Evolutionary conservation across 2,888 invertebrate genomes (phyloP), one percentile per base, ranked within the genome.

Genomic region (Lysandra coridon): DNA sequence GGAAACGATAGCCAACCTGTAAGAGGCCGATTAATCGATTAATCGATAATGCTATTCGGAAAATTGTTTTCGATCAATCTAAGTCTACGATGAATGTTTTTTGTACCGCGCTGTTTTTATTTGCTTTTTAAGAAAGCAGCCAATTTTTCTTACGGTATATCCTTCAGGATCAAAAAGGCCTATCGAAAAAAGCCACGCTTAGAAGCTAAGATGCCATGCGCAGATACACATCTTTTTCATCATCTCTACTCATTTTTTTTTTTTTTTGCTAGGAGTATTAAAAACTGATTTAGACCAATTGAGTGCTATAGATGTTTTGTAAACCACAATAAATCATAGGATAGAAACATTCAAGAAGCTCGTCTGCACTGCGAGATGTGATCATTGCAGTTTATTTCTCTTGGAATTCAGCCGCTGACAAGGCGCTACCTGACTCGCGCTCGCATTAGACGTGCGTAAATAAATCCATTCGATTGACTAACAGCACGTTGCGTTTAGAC

Each of bases 371-470:
- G 6, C 53, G 53, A 53, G 14, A 2, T 62, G 7, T 30, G 64
- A 30, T 30, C 10, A 10, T 23, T 64, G 62, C 62, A 62, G 62
- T 64, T 64, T 64, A 30, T 64, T 79, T 73, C 79, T 64, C 74
- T 69, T 78, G 79, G 78, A 79, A 73, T 75, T 77, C 74, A 85
- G 84, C 87, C 88, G 89, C 90, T 90, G 90, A 90, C 88, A 88
- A 83, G 83, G 88, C 88, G 86, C 85, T 91, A 88, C 88, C 87
- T 90, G 91, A 91, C 90, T 92, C 91, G 92, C 92, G 91, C 90
- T 91, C 89, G 90, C 91, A 90, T 92, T 90, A 90, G 88, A 89
- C 88, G 86, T 85, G 90, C 92, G 89, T 88, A 93, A 92, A 93
- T 92, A 92, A 57, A 88, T 84, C 87, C 84, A 86, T 87, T 87